Evolutionary conservation across 2,888 invertebrate species (phyloP), one percentile per base, ranked within the genome.

Genomic region (Tromatobia lineatoria): DNA sequence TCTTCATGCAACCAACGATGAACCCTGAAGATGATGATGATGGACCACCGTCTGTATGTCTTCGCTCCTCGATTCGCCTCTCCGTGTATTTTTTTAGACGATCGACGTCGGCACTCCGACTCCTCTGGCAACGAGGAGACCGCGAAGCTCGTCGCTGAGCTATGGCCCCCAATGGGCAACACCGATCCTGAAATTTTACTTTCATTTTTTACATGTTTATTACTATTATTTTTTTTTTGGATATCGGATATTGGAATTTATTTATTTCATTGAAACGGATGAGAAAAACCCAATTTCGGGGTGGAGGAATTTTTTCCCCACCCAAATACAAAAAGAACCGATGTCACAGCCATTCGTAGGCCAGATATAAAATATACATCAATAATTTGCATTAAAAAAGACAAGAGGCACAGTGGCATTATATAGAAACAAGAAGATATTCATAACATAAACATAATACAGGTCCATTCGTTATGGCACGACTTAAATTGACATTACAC

Each of bases 101-200:
- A 81, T 93, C 92, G 34, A 92, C 90, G 78, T 92, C 92, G 76
- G 91, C 91, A 85, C 91, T 92, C 29, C 92, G 90, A 78, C 92
- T 92, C 82, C 92, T 89, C 45, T 91, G 91, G 80, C 88, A 91
- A 47, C 92, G 91, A 66, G 92, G 88, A n/a, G 85, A 71, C 15
- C 91, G 88, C 18, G 92, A 92, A 34, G 90, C 89, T 87, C 91
- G 88, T 81, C 91, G 90, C 78, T 90, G 90, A 88, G 90, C 89
- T 80, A 87, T 64, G 88, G 87, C 89, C 89, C 88, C 89, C 89
- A 86, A 73, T 66, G 89, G 89, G 89, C 87, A 83, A 45, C 83
- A 82, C 85, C 84, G 86, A 69, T 88, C 88, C 89, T 92, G 82
- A 18, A 29, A 47, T 38, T 54, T 45, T 47, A 23, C 25, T 57